Conservation (phyloP, 2,113 vertebrate species). For the Dicentrarchus labrax region DNA sequence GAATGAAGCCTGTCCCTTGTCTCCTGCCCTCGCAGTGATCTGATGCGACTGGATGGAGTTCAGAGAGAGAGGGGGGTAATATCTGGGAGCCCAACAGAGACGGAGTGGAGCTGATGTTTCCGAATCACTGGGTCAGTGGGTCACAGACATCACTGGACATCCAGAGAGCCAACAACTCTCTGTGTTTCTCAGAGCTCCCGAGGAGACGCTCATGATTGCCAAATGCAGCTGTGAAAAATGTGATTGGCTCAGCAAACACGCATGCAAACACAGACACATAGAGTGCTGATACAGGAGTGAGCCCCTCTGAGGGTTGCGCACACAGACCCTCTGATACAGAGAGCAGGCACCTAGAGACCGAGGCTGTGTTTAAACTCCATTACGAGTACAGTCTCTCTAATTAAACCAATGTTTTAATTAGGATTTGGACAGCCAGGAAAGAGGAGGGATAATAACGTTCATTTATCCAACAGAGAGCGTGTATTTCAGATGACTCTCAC, state of each 20-base stretch:
- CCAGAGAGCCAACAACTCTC: constrained; percentile 53
- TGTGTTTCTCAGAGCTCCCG: constrained; percentile 47
- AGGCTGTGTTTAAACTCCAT: constrained; percentile 81
- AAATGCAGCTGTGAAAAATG: constrained; percentile 51
- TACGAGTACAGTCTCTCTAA: constrained; percentile 76
- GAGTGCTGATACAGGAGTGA: constrained; percentile 51
- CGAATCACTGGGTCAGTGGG: constrained; percentile 83
- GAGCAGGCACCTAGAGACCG: constrained; percentile 74
- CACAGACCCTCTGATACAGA: constrained; percentile 72
- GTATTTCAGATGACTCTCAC: constrained; percentile 53
- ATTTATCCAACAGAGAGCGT: constrained; percentile 70
- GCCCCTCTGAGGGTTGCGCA: constrained; percentile 67
- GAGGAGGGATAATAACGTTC: constrained; percentile 70
- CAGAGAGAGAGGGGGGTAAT: constrained; percentile 62
- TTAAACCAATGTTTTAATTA: constrained; percentile 85
- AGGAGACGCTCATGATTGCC: constrained; percentile 59
- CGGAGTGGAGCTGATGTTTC: constrained; percentile 70
- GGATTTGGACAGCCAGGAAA: constrained; percentile 75
- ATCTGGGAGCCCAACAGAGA: constrained; percentile 64
- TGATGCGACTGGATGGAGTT: constrained; percentile 66
- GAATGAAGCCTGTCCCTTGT: constrained; percentile 59
- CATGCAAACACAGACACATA: constrained; percentile 27
- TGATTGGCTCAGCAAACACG: constrained; percentile 36
- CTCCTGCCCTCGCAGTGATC: constrained; percentile 65
- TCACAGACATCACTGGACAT: constrained; percentile 77